These are phyloP conservation scores for Drosophila punjabiensis DNA, from an alignment of 1,140 invertebrate genomes.

Conservation along the genomic window DNA sequence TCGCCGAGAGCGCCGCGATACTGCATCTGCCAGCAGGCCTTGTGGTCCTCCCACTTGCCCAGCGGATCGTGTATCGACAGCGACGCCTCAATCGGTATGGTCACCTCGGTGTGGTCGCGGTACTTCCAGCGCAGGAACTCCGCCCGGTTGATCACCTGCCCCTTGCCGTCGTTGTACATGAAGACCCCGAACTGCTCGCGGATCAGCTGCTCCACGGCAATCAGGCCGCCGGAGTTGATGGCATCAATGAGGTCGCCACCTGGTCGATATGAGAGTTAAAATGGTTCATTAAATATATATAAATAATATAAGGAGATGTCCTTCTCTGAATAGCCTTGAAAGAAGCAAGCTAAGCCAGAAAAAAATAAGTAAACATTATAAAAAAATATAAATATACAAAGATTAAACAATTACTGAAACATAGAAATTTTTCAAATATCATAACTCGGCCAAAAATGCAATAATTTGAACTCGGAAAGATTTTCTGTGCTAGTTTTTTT, in stretches of 20 bases:
- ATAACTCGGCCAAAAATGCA: too few relatives aligned
- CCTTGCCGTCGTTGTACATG: conserved; percentile 96
- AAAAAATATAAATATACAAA: too few relatives aligned
- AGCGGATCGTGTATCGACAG: conserved; percentile 93
- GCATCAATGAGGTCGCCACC: conserved; percentile 94
- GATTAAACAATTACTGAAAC: too few relatives aligned
- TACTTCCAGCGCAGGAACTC: conserved; percentile 98
- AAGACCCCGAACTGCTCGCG: conserved; percentile 94
- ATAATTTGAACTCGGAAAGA: too few relatives aligned
- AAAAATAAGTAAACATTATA: too few relatives aligned
- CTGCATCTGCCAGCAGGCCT: conserved; percentile 98
- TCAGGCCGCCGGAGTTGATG: conserved; percentile 92
- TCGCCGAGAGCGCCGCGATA: conserved; percentile 97
- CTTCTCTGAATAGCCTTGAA: too few relatives aligned
- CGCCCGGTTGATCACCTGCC: conserved; percentile 93
- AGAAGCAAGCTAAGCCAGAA: too few relatives aligned
- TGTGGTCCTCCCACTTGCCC: conserved; percentile 94
- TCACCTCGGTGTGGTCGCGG: conserved; percentile 92
- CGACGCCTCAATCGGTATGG: conserved; percentile 93
- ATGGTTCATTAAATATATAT: too few relatives aligned
- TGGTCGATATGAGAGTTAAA: conserved; percentile 47
- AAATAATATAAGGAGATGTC: too few relatives aligned
- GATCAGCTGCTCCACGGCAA: conserved; percentile 94
- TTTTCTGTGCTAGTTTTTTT: too few relatives aligned
- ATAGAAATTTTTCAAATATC: too few relatives aligned